Conservation (phyloP, 2,113 vertebrate genomes). For the Jacana jacana region DNA sequence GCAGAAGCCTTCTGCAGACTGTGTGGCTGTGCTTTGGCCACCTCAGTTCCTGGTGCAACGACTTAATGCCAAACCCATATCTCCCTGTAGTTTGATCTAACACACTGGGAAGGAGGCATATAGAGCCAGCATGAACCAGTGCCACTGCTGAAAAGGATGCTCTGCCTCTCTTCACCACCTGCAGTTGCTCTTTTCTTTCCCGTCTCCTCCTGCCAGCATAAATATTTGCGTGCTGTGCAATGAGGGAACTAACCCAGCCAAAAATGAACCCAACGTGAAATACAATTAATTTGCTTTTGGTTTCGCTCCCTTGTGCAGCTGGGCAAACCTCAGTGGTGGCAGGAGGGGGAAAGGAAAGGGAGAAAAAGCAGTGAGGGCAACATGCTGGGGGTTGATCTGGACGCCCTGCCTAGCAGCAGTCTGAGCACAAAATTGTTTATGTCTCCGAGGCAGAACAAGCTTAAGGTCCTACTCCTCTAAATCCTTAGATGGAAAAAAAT, state of each 20-base stretch:
- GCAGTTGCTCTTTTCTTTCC: not conserved
- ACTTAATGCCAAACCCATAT: not conserved
- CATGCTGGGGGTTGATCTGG: rapidly evolving
- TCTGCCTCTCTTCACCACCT: not conserved
- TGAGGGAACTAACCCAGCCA: not conserved
- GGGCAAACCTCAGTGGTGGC: not conserved
- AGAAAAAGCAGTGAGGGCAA: not conserved
- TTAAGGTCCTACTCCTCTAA: not conserved
- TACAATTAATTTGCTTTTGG: not conserved
- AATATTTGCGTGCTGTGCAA: not conserved
- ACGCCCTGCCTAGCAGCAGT: not conserved
- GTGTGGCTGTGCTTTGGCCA: rapidly evolving
- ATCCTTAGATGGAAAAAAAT: not conserved
- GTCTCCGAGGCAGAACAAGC: not conserved
- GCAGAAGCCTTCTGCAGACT: not conserved
- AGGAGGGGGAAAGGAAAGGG: not conserved
- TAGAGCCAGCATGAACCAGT: not conserved
- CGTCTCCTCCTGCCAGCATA: not conserved
- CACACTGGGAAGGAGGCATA: not conserved
- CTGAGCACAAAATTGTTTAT: not conserved
- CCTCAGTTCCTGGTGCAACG: rapidly evolving
- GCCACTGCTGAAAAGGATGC: not conserved
- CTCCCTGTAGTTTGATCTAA: not conserved
- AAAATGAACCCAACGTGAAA: not conserved
- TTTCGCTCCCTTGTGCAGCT: not conserved